phyloP scores from a whole-genome alignment of 2,888 invertebrate genomes.

The Dolomedes plantarius region DNA sequence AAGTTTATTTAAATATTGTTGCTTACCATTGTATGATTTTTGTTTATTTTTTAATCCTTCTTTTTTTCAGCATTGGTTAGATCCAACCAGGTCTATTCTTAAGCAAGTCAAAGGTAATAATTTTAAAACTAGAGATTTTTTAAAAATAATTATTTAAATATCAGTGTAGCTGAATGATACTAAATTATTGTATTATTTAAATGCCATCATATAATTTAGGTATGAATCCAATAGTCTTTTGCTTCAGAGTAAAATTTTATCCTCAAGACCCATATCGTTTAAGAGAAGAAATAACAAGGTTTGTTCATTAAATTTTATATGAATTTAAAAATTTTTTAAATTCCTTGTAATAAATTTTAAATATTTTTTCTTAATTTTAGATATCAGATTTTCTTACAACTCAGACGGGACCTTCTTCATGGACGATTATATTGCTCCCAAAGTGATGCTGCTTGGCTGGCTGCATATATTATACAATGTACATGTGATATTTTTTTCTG shows the following conservation, averaged over 20 bases:
- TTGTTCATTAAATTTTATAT: constrained; percentile 1
- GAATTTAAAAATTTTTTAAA: neutral
- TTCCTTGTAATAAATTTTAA: neutral
- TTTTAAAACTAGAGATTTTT: too few relatives aligned
- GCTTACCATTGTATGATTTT: too few relatives aligned
- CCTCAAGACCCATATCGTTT: constrained; percentile 94
- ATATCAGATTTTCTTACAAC: constrained; percentile 94
- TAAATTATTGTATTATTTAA: too few relatives aligned
- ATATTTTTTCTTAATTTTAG: constrained; percentile 75
- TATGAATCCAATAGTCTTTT: constrained; percentile 92
- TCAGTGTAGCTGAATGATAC: too few relatives aligned
- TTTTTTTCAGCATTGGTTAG: constrained; percentile 92
- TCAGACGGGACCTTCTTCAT: constrained; percentile 95
- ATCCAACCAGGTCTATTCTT: constrained; percentile 90
- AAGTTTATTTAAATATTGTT: too few relatives aligned
- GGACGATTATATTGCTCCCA: constrained; percentile 94
- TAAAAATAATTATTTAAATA: too few relatives aligned
- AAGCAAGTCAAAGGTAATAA: constrained; percentile 92
- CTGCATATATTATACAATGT: constrained; percentile 96
- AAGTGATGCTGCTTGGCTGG: constrained; percentile 87
- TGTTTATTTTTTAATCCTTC: too few relatives aligned
- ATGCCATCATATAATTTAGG: too few relatives aligned
- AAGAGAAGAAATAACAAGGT: constrained; percentile 93
- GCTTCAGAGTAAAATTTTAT: constrained; percentile 98
- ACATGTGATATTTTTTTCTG: constrained; percentile 84